Percentiles rank a stretch among this genome's conserved stretches.
Evolutionary conservation across 2,888 invertebrate genomes (phyloP).

Genomic region (Cantharis rufa): DNA sequence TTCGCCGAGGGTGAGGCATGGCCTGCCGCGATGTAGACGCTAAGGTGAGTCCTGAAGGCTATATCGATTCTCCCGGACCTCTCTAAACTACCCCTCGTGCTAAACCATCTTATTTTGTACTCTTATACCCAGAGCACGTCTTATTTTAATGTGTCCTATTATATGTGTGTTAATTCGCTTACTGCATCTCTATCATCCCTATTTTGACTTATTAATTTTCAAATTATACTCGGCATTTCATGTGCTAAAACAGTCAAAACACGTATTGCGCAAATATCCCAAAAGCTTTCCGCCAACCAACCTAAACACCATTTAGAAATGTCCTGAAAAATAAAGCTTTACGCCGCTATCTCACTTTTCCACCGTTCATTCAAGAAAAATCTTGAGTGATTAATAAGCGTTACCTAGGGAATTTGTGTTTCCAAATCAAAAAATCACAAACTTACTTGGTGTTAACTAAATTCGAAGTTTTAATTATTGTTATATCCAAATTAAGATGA

Average conservation of each 20-base stretch:
- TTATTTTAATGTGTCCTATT: background rate
- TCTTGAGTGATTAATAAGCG: slow-evolving; percentile 20
- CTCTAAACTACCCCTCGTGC: slow-evolving; percentile 19
- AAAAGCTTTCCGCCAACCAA: background rate
- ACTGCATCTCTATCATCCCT: slow-evolving; percentile 5
- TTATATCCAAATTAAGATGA: background rate
- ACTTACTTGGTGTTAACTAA: background rate
- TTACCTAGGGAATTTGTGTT: slow-evolving; percentile 19
- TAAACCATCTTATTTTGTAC: slow-evolving; percentile 25
- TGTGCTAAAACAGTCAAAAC: background rate
- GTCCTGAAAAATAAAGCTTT: background rate
- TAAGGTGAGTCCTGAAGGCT: slow-evolving; percentile 40
- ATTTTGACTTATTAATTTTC: background rate
- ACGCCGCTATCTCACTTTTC: slow-evolving; percentile 1
- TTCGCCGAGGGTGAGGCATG: slow-evolving; percentile 49
- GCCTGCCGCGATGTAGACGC: slow-evolving; percentile 44
- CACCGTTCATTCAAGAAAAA: slow-evolving; percentile 21
- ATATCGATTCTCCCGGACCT: slow-evolving; percentile 34
- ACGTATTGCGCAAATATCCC: background rate
- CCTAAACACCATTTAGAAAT: background rate
- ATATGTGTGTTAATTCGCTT: slow-evolving; percentile 4
- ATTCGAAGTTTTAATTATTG: background rate
- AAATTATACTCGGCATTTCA: background rate
- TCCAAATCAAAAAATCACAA: slow-evolving; percentile 9
- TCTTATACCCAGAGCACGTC: slow-evolving; percentile 5